Percentiles rank a stretch among this genome's conserved stretches.
These are phyloP conservation scores for Chaetorhynchus papuensis DNA, from an alignment of 2,113 vertebrate genomes.

Conservation along the genomic window DNA sequence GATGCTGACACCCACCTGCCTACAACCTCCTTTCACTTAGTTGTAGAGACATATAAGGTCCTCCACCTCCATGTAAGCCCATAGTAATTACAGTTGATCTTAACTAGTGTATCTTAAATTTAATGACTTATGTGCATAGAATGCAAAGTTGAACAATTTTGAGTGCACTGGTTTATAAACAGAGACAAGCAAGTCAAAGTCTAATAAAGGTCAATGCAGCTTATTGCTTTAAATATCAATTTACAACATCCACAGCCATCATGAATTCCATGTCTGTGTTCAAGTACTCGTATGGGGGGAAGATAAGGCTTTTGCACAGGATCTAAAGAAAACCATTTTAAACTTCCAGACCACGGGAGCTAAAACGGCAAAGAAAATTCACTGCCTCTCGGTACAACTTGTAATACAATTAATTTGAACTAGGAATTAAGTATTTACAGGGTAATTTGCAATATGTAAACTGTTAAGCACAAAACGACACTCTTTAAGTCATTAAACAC, in stretches of 20 bases:
- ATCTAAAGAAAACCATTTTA: not conserved
- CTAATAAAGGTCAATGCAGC: not conserved
- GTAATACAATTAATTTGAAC: conserved; percentile 45
- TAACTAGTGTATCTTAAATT: not conserved
- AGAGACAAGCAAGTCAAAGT: not conserved
- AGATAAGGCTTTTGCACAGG: not conserved
- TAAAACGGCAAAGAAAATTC: not conserved
- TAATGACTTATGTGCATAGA: not conserved
- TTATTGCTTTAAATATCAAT: not conserved
- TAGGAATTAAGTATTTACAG: conserved; percentile 49
- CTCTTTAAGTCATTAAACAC: conserved; percentile 54
- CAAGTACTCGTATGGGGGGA: not conserved
- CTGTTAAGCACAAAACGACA: conserved; percentile 49
- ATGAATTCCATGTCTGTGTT: not conserved
- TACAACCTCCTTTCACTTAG: not conserved
- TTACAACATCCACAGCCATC: not conserved
- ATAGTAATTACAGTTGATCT: not conserved
- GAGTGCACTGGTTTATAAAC: not conserved
- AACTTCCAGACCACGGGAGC: not conserved
- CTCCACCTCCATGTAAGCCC: not conserved
- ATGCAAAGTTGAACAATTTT: not conserved
- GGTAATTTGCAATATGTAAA: conserved; percentile 42
- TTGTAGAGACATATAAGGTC: not conserved
- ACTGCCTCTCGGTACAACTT: conserved; percentile 12
- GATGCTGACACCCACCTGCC: not conserved